These are phyloP conservation scores for Danionella dracula DNA, from an alignment of 2,797 vertebrate species.

Conservation along the genomic window DNA sequence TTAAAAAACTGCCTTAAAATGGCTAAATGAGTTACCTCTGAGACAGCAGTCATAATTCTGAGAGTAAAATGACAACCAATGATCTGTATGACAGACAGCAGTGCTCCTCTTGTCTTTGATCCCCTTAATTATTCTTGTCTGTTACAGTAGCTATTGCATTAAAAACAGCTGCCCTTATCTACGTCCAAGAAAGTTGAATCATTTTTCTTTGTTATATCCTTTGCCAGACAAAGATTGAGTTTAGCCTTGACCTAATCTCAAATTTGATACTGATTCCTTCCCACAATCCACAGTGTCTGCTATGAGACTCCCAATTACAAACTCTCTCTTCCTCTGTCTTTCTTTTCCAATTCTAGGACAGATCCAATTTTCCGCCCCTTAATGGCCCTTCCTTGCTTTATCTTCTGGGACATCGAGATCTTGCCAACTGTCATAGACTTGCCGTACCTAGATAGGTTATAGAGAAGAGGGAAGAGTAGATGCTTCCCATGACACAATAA, in stretches of 20 bases:
- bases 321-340: constrained; percentile 30
- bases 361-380: constrained; percentile 50
- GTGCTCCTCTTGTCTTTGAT: no score
- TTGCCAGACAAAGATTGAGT: constrained; percentile 46
- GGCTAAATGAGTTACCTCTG: no score
- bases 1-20: no score
- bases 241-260: constrained; percentile 36
- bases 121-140: no score
- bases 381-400: constrained; percentile 53
- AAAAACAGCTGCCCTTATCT: no score
- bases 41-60: constrained; percentile 1
- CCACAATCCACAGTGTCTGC: constrained; percentile 32
- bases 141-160: no score
- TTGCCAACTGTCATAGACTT: constrained; percentile 24
- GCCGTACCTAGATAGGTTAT: background rate
- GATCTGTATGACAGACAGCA: background rate
- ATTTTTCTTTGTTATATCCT: constrained; percentile 42
- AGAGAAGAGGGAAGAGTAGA: background rate
- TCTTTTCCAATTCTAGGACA: constrained; percentile 37
- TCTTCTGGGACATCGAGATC: constrained; percentile 43
- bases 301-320: constrained; percentile 50
- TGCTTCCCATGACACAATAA: background rate
- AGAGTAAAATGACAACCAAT: background rate
- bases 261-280: constrained; percentile 47
- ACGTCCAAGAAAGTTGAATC: constrained; percentile 35